Evolutionary conservation across 2,888 invertebrate genomes (phyloP), one percentile per base, ranked within the genome.

Genomic region (Zaprionus obscuricornis): DNA sequence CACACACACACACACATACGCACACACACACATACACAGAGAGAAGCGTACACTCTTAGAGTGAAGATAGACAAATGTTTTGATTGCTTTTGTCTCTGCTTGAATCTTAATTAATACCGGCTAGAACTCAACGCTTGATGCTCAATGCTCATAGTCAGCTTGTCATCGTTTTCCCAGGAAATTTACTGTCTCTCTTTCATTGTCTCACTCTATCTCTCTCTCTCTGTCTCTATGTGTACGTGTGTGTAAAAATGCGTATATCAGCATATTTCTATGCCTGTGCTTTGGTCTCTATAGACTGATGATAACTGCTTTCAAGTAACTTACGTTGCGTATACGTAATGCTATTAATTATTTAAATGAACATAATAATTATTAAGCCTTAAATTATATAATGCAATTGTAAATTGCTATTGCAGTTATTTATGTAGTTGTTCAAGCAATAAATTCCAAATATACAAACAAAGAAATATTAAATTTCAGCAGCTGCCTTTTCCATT

Each of bases 1-100:
- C 18, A 55, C 45, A 22, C 13, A 33, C 45, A 24, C 26, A 37
- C 17, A 27, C 13, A 40, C 18, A 29, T 18, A 17, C 27, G 17
- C 22, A 11, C 18, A 29, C 24, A 17, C 27, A 22, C 22, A 11
- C 43, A 31, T 22, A 34, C n/a, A 45, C 4, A 16, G 20, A 17
- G 14, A 55, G 40, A 22, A 10, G 27, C 45, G 18, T 20, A 37
- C 17, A 27, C 13, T 34, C 18, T 24, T 18, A 17, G 22, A 22
- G 17, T n/a, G 8, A 16, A 2, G 5, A 40, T 34, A 67, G 46
- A 39, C 50, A 49, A 47, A 49, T 43, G 50, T 47, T 49, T 65
- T 81, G 77, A 81, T 84, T 76, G 74, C 60, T 73, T 22, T 59
- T 58, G 45, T 37, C 54, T 65, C 37, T 33, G 45, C 22, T 47